Percentiles rank a stretch among this genome's conserved stretches.
phyloP scores from a whole-genome alignment of 2,113 vertebrate species.

The Centropus unirufus region DNA sequence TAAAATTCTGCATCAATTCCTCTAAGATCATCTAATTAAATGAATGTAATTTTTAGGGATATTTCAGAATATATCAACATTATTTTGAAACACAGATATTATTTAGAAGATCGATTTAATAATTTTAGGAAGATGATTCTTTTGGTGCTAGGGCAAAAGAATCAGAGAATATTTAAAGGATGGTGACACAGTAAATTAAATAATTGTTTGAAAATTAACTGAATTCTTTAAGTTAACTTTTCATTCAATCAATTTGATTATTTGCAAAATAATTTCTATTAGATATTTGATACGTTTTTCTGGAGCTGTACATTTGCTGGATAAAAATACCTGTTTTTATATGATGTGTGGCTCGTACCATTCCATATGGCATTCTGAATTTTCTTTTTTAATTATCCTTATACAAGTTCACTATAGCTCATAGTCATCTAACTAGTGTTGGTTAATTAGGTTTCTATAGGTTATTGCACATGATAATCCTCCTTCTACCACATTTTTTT shows the following conservation, averaged over 20 bases:
- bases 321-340: background rate
- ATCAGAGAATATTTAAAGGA: background rate
- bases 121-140: background rate
- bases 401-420: background rate
- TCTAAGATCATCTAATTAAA: background rate
- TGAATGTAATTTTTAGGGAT: background rate
- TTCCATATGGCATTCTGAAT: background rate
- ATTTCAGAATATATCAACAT: background rate
- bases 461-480: background rate
- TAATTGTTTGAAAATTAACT: background rate
- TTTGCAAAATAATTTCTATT: background rate
- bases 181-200: background rate
- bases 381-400: background rate
- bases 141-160: background rate
- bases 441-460: background rate
- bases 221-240: background rate
- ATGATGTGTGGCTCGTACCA: background rate
- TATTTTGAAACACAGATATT: background rate
- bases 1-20: background rate
- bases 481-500: background rate
- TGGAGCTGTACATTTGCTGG: background rate
- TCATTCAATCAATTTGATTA: background rate
- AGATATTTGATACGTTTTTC: background rate
- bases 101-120: background rate
- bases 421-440: background rate